Conservation (phyloP, 2,113 vertebrate genomes). For the Marcusenius ussheri region DNA sequence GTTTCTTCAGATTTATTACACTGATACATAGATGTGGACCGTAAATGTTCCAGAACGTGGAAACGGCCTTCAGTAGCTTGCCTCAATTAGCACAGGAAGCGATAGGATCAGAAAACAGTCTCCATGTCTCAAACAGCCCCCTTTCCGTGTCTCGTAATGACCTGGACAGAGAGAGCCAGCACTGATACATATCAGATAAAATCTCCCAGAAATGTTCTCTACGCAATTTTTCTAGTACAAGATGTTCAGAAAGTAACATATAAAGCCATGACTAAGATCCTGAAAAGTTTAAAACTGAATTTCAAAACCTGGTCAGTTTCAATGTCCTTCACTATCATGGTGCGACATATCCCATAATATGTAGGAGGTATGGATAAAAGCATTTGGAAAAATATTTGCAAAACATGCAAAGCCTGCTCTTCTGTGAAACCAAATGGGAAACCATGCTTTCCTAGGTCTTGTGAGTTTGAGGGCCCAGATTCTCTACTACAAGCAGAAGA, state of each 20-base stretch:
- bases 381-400: neutral
- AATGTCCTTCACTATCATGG: neutral
- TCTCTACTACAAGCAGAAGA: neutral
- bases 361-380: neutral
- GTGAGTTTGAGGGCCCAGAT: neutral
- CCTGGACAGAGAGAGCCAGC: conserved; percentile 32
- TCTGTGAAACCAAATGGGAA: neutral
- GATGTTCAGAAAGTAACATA: neutral
- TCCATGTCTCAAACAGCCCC: conserved; percentile 38
- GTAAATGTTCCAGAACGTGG: conserved; percentile 32
- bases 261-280: neutral
- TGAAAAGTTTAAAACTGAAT: too few species aligned
- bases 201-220: neutral
- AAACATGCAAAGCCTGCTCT: neutral
- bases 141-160: conserved; percentile 52
- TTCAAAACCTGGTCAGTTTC: neutral
- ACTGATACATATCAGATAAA: conserved; percentile 42
- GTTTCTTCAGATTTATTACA: neutral
- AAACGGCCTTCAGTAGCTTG: conserved; percentile 28
- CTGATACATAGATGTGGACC: neutral
- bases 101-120: conserved; percentile 53
- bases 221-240: neutral
- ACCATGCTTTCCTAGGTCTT: neutral
- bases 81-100: conserved; percentile 54
- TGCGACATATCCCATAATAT: neutral